Base-by-base conservation (phyloP, 2,888 invertebrate genomes). In the Synanthedon formicaeformis region DNA sequence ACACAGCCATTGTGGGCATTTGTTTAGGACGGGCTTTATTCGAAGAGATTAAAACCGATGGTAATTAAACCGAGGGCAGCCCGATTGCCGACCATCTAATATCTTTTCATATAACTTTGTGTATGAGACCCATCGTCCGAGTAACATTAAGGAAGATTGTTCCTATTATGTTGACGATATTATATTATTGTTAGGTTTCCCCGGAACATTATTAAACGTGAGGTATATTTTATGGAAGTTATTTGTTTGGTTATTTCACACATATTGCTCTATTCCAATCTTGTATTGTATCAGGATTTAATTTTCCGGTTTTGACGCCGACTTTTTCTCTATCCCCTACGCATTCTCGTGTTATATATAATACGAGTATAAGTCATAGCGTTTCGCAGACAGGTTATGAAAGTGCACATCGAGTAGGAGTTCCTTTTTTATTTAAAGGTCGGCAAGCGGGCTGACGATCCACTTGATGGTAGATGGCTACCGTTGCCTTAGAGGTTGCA, bases 11-110 rank as follows among this genome's bases (percentile, higher is more conserved):
- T 57, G 56, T 55, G 49, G 50, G 53, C 66, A 65, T 72, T 74
- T 71, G 67, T 65, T 68, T 67, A 71, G 71, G 70, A 65, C 60
- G 58, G 61, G 57, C 64, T 62, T 59, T 64, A 63, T 50, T 64
- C 61, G 58, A 53, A 58, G 62, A 66, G 71, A 73, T 75, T 73
- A 71, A 65, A 59, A 55, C 50, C 53, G 55, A 54, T 50, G 52
- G 58, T 58, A 59, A 61, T 64, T 59, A 60, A 58, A 54, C 53
- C 14, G 53, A 51, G 48, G 55, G 13, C 23, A 34, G 11, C 45
- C 23, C 45, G 6, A 14, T n/a, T 45, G 45, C 45, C 45, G 11
- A 12, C 12, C 45, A 12, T 13, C 14, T 45, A 14, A 13, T 13
- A 45, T 13, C 45, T 45, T 45, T 45, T 12, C 45, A 45, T 45